Evolutionary conservation across 2,113 vertebrate genomes (phyloP).

Genomic region (Sorex fumeus): DNA sequence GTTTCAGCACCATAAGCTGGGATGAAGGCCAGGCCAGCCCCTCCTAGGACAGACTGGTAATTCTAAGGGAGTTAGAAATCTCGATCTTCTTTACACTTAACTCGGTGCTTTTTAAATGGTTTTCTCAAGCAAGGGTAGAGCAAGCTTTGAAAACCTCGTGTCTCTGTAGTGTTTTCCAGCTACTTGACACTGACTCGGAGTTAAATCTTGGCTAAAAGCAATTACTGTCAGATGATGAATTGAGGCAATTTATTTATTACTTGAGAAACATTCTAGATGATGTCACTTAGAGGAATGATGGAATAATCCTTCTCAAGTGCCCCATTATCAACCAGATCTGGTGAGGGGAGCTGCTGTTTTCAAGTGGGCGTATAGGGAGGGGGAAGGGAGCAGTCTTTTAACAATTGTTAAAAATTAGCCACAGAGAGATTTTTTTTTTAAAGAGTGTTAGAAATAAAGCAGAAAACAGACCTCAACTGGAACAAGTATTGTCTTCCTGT

Average conservation of each 20-base stretch:
- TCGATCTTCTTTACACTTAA: conserved; percentile 64
- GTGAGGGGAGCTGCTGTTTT: neutral
- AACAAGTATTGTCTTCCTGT: conserved; percentile 41
- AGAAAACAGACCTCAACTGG: conserved; percentile 53
- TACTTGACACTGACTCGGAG: conserved; percentile 75
- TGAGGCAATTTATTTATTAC: conserved; percentile 84
- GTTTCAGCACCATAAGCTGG: conserved; percentile 30
- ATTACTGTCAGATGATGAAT: conserved; percentile 82
- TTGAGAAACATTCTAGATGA: conserved; percentile 77
- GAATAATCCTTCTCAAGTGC: conserved; percentile 71
- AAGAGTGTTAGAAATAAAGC: neutral
- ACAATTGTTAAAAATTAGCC: conserved; percentile 65
- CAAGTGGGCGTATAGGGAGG: neutral
- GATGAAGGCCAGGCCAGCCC: conserved; percentile 62
- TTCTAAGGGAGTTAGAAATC: conserved; percentile 42
- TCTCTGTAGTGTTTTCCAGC: conserved; percentile 73
- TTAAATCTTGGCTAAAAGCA: conserved; percentile 80
- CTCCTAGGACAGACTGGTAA: conserved; percentile 62
- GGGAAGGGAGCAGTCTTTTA: conserved; percentile 1
- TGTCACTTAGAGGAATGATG: conserved; percentile 82
- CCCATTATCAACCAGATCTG: conserved; percentile 68
- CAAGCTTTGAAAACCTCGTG: conserved; percentile 49
- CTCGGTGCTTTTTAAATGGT: conserved; percentile 58
- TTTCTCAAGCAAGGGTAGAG: conserved; percentile 47
- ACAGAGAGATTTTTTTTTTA: neutral